Evolutionary conservation across 2,888 invertebrate genomes (phyloP), one percentile per base, ranked within the genome.

Genomic region (Lutraria lutraria): DNA sequence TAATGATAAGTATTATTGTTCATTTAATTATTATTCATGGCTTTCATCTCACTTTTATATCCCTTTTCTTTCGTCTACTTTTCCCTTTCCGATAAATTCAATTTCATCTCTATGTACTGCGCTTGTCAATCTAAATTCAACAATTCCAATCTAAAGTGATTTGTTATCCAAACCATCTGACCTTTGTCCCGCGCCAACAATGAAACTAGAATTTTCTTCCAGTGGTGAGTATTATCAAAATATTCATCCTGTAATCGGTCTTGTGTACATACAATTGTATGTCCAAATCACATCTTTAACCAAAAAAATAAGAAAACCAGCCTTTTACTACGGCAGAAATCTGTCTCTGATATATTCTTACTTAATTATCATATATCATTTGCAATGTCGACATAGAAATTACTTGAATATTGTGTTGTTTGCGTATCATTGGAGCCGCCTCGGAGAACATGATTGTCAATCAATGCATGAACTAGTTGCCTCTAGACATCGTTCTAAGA

Each of bases 271-370:
- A 68, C 4, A 68, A 56, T 56, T 56, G 56, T 19, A 4, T 2
- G 19, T 68, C 63, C 3, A 68, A 56, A 16, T 56, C 25, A n/a
- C 25, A 68, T 25, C 63, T 68, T 4, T 68, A 68, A 68, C 63
- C 21, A 63, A 68, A 25, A n/a, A n/a, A 68, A n/a, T 68, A 12
- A 68, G 8, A 6, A 25, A 68, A 68, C 63, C 63, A 68, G 63
- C 25, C 63, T 25, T n/a, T 68, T 8, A 12, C n/a, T n/a, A 25
- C 25, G 25, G 25, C 25, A 68, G 25, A 68, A 68, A 3, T 12
- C 63, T 25, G 63, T 68, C 63, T 68, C 63, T 68, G 25, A n/a
- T 68, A 25, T 25, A 68, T 68, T 68, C 63, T 68, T 68, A 25
- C 8, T 43, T 43, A 43, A 43, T 43, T 25, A 68, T n/a, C 12